Evolutionary conservation across 2,113 vertebrate species (phyloP).

Genomic region (Dromaius novaehollandiae): DNA sequence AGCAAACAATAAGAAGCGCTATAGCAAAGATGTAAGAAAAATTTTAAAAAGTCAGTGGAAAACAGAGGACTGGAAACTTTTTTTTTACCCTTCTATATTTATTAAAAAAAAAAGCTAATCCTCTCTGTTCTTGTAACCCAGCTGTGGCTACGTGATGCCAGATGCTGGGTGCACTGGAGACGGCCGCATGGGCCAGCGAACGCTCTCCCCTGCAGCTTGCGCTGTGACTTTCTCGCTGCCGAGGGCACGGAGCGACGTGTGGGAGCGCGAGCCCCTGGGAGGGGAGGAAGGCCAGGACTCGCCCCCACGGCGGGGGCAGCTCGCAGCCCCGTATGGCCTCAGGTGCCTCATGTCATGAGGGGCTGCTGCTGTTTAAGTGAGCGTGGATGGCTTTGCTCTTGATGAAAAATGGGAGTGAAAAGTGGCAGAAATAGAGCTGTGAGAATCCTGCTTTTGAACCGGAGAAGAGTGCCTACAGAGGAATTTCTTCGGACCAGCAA

Average conservation of each 20-base stretch:
- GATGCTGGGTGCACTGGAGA: background rate
- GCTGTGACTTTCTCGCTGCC: background rate
- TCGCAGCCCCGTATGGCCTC: background rate
- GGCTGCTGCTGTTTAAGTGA: background rate
- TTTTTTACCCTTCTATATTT: background rate
- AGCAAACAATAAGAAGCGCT: background rate
- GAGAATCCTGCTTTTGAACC: background rate
- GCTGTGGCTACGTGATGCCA: background rate
- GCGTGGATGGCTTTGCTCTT: background rate
- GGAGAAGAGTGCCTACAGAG: background rate
- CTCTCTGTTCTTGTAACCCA: background rate
- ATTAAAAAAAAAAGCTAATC: background rate
- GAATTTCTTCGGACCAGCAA: background rate
- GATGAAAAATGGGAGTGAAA: background rate
- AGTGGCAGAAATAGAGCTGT: background rate
- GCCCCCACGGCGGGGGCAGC: background rate
- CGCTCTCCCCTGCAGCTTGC: background rate
- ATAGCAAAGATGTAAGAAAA: background rate
- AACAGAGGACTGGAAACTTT: background rate
- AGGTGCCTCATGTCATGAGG: background rate
- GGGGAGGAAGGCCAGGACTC: background rate
- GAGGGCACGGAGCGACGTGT: background rate
- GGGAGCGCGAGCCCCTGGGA: too few relatives aligned
- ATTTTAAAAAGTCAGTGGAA: background rate
- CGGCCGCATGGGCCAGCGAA: background rate